These are phyloP conservation scores for Gastrophryne carolinensis DNA, from an alignment of 2,797 vertebrate species.

Conservation along the genomic window DNA sequence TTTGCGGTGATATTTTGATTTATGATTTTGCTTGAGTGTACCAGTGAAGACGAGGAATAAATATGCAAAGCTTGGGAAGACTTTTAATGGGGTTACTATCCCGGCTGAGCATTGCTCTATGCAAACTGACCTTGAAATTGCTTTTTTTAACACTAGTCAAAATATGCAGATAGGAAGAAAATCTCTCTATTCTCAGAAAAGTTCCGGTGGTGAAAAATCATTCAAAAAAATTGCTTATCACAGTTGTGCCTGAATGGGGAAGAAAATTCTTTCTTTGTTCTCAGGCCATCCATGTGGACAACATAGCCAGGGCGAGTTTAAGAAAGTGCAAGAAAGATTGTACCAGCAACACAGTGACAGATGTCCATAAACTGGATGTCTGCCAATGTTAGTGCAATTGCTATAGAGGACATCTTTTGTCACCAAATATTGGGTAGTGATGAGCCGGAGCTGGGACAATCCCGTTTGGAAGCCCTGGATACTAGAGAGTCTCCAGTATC, in stretches of 20 bases:
- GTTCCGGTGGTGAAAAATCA: slow-evolving; percentile 58
- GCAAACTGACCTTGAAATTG: slow-evolving; percentile 77
- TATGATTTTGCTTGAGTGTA: slow-evolving; percentile 64
- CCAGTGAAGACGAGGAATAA: slow-evolving; percentile 71
- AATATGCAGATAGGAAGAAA: slow-evolving; percentile 74
- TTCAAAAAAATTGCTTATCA: slow-evolving; percentile 59
- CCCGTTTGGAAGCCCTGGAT: too few relatives aligned
- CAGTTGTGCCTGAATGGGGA: slow-evolving; percentile 47
- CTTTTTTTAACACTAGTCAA: slow-evolving; percentile 73
- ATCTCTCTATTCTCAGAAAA: slow-evolving; percentile 65
- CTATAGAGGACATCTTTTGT: too few relatives aligned
- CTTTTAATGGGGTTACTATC: slow-evolving; percentile 73
- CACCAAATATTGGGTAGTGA: too few relatives aligned
- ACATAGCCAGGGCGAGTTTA: too few relatives aligned
- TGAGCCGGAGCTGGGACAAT: too few relatives aligned
- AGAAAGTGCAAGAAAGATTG: too few relatives aligned
- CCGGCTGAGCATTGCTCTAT: slow-evolving; percentile 62
- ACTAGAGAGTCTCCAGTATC: too few relatives aligned
- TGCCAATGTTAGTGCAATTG: too few relatives aligned
- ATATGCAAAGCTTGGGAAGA: slow-evolving; percentile 70
- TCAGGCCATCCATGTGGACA: too few relatives aligned
- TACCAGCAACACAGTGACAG: too few relatives aligned
- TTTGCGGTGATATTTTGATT: slow-evolving; percentile 71
- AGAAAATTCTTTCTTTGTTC: too few relatives aligned
- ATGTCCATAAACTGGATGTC: too few relatives aligned